These are phyloP conservation scores for Laterallus jamaicensis DNA, from an alignment of 2,113 vertebrate species.

Conservation along the genomic window DNA sequence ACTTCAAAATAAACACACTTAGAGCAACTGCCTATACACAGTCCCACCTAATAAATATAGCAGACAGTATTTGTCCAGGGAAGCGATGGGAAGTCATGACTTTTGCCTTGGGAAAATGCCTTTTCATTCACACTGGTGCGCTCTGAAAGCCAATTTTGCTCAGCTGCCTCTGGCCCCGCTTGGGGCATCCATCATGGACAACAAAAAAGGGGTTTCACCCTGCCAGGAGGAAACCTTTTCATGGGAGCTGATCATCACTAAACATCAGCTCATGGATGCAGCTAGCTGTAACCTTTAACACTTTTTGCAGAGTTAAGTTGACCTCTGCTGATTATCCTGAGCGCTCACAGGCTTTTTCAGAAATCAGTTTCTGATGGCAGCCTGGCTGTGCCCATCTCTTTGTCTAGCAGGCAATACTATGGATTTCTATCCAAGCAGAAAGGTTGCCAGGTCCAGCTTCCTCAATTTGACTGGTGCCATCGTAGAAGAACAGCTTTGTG, in stretches of 20 bases:
- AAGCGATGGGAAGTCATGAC: constrained; percentile 56
- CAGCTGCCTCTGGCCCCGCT: rapidly evolving
- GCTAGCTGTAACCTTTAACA: background rate
- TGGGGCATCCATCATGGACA: background rate
- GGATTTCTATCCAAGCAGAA: background rate
- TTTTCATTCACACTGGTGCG: background rate
- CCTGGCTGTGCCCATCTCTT: background rate
- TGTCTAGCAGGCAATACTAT: background rate
- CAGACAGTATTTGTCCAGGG: constrained; percentile 54
- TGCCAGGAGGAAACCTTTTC: background rate
- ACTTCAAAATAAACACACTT: constrained; percentile 69
- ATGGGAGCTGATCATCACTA: rapidly evolving
- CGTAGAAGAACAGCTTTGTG: background rate
- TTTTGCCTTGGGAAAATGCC: constrained; percentile 28
- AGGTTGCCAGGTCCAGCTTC: background rate
- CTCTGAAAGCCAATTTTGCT: constrained; percentile 6
- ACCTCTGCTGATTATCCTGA: background rate
- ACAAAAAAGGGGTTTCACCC: background rate
- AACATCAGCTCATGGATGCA: background rate
- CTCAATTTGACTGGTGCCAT: background rate
- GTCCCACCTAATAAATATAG: constrained; percentile 68
- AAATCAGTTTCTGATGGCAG: background rate
- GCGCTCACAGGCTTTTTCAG: background rate
- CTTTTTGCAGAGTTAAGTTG: background rate
- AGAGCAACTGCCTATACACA: constrained; percentile 35